Evolutionary conservation across 1,140 invertebrate species (phyloP).

Genomic region (Plutomurus gul): DNA sequence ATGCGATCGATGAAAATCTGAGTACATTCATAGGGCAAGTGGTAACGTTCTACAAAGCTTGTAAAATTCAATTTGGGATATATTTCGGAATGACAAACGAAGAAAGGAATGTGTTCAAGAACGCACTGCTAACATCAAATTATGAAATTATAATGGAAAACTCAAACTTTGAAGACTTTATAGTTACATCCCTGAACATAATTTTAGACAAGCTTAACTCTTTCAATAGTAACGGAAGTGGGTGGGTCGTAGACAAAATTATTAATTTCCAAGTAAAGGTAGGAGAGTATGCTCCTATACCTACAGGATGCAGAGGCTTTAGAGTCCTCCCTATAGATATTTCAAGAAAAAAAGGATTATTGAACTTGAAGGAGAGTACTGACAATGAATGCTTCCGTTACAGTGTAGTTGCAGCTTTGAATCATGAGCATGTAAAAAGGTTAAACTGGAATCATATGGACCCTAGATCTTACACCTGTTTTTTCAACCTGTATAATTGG

Average conservation of each 20-base stretch:
- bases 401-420: background rate
- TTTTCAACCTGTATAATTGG: background rate
- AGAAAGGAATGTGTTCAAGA: background rate
- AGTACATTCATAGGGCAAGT: background rate
- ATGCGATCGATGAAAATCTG: background rate
- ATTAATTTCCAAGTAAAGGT: background rate
- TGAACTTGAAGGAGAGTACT: background rate
- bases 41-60: background rate
- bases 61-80: background rate
- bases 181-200: background rate
- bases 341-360: background rate
- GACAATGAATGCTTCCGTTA: background rate
- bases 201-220: background rate
- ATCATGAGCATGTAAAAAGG: background rate
- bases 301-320: background rate
- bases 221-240: background rate
- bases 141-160: background rate
- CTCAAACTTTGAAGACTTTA: background rate
- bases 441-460: background rate
- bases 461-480: background rate
- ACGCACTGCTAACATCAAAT: background rate
- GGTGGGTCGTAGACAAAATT: background rate
- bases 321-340: too few relatives aligned
- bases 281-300: background rate
- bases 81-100: background rate